A percentile compares a stretch with the other conserved stretches of the same genome.
Conservation (phyloP, 2,888 invertebrate genomes). For the Alitta virens region DNA sequence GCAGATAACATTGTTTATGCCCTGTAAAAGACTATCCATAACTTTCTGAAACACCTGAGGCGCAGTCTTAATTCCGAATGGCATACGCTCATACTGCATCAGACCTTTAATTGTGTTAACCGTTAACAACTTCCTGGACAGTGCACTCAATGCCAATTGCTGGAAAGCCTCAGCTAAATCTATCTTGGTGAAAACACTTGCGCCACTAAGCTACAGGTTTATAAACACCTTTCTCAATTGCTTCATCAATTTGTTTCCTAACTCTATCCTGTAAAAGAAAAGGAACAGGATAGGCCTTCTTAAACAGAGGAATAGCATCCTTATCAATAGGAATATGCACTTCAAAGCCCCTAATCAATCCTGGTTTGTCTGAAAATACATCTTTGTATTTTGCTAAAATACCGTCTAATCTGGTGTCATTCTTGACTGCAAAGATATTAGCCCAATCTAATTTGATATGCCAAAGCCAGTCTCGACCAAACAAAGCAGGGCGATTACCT, state of each 20-base stretch:
- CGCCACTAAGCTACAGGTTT: not conserved
- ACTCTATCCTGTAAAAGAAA: not conserved
- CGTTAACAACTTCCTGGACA: not conserved
- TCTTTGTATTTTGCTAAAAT: not conserved
- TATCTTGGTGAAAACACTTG: conserved; percentile 1
- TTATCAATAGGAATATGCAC: not conserved
- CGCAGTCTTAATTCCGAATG: no score
- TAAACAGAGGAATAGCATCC: not conserved
- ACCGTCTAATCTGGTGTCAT: not conserved
- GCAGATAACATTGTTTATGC: not conserved
- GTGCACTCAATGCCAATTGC: not conserved
- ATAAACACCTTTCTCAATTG: not conserved
- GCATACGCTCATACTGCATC: not conserved
- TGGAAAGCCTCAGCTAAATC: not conserved
- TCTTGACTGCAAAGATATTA: not conserved
- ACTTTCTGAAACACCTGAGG: not conserved
- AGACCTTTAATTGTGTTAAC: not conserved
- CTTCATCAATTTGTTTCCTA: not conserved
- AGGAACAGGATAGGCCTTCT: not conserved
- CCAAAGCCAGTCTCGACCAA: not conserved
- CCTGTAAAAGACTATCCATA: not conserved
- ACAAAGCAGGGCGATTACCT: not conserved
- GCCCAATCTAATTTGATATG: not conserved
- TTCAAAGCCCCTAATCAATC: not conserved
- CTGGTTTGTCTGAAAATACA: not conserved